Percentiles rank a stretch among this genome's conserved stretches.
Conservation (phyloP, 2,888 invertebrate genomes). For the Brenthis ino region DNA sequence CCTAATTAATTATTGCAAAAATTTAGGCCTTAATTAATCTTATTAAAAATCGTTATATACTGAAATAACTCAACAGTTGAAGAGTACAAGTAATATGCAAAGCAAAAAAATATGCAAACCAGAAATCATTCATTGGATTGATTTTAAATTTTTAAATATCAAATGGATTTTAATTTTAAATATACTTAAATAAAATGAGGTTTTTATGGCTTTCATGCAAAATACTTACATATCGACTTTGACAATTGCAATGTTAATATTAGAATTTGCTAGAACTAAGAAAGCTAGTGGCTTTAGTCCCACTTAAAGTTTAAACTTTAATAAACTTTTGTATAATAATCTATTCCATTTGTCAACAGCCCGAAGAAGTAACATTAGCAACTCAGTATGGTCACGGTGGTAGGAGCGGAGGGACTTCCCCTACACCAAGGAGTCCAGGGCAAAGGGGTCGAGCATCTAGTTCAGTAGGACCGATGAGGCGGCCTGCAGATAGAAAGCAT, state of each 20-base stretch:
- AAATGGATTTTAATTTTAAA: neutral
- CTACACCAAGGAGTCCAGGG: conserved; percentile 67
- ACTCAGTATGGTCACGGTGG: conserved; percentile 68
- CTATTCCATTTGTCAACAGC: conserved; percentile 60
- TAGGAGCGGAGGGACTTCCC: conserved; percentile 67
- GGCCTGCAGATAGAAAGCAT: conserved; percentile 90
- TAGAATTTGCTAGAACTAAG: neutral
- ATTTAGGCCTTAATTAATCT: conserved; percentile 11
- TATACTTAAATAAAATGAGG: neutral
- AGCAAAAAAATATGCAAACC: neutral
- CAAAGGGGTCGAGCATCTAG: conserved; percentile 73
- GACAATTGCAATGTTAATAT: neutral
- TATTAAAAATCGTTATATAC: neutral
- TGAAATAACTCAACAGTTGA: neutral
- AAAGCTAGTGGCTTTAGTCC: neutral
- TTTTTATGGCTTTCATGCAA: neutral
- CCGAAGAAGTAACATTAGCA: conserved; percentile 68
- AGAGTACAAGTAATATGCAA: neutral
- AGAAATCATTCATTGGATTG: neutral
- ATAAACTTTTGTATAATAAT: neutral
- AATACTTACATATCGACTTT: neutral
- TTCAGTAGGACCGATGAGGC: conserved; percentile 88
- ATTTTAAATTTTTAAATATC: too few species aligned
- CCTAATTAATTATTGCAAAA: conserved; percentile 19
- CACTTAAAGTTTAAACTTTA: too few species aligned